Evolutionary conservation across 2,797 vertebrate genomes (phyloP).

Genomic region (Etheostoma nigrum): DNA sequence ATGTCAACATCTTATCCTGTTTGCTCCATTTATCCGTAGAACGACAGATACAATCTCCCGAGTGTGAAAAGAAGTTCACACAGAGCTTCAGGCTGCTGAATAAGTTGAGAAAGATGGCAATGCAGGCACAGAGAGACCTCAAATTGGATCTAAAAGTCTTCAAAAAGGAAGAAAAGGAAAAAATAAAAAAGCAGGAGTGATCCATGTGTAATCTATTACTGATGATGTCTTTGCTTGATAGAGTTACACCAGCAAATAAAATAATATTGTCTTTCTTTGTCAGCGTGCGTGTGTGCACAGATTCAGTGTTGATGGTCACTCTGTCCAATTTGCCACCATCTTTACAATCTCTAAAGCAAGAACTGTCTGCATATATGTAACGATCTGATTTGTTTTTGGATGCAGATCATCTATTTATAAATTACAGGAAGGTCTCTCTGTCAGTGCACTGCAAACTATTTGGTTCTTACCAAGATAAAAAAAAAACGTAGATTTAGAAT

Average conservation of each 20-base stretch:
- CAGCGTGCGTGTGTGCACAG: slow-evolving; percentile 2
- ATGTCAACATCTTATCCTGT: slow-evolving; percentile 63
- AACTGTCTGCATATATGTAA: slow-evolving; percentile 19
- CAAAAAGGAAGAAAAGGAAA: slow-evolving; percentile 27
- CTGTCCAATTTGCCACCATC: slow-evolving; percentile 14
- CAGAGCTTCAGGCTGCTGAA: slow-evolving; percentile 72
- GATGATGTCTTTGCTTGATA: slow-evolving; percentile 64
- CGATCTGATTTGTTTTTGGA: not conserved
- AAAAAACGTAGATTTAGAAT: no score
- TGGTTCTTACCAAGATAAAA: no score
- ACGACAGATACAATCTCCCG: slow-evolving; percentile 74
- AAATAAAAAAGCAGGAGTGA: slow-evolving; percentile 52
- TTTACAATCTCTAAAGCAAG: slow-evolving; percentile 12
- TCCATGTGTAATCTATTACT: slow-evolving; percentile 59
- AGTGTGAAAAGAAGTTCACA: slow-evolving; percentile 80
- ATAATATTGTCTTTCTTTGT: slow-evolving; percentile 40
- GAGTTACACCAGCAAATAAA: slow-evolving; percentile 70
- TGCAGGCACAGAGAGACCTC: slow-evolving; percentile 52
- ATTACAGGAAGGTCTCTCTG: no score
- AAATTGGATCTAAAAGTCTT: slow-evolving; percentile 81
- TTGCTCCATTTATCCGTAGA: slow-evolving; percentile 63
- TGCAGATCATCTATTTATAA: not conserved
- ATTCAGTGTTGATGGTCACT: slow-evolving; percentile 7
- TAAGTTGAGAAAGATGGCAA: slow-evolving; percentile 58
- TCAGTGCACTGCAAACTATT: no score